Base-by-base conservation (phyloP, 2,888 invertebrate species). In the Criorhina ranunculi region DNA sequence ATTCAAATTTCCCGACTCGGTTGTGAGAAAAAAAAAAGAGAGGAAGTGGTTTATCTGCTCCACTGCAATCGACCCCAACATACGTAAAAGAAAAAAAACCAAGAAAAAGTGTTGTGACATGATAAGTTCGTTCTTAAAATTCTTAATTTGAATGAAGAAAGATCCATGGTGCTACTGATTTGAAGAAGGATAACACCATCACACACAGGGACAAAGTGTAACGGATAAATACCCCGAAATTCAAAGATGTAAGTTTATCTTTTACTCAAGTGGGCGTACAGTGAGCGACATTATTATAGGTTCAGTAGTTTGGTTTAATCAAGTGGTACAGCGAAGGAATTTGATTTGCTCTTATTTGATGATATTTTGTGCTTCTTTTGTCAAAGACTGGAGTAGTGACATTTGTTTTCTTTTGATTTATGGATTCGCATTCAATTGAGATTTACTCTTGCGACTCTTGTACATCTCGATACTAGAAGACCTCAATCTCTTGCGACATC, bases 1-100 rank as follows among this genome's bases (percentile, higher is more conserved):
- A 76, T 77, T 24, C 44, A 37, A 70, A 67, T 80, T 64, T 42
- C 64, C 24, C 70, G 66, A 49, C 59, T 53, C 8, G 53, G 49
- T 64, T 83, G 49, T 57, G 53, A 35, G 55, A 64, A 59, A 59
- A 67, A 70, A 64, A 64, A 57, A 64, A 40, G n/a, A 33, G 75
- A 79, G 83, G 83, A 85, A 85, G 83, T 85, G 69, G 75, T 85
- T 81, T 85, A 79, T 85, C 79, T 75, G 57, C 64, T 69, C 8
- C 44, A 44, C 53, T 75, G 69, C 67, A 83, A 51, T 37, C 62
- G 42, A 53, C 49, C 66, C 49, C 66, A 19, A 42, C 72, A 70
- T 64, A 77, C 70, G 64, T 55, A 60, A 19, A 51, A 37, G 70
- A 49, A 46, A 11, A 42, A 55, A 33, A 15, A 37, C 24, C n/a